Conservation (phyloP, 2,888 invertebrate genomes). For the Eupelmus urozonus region DNA sequence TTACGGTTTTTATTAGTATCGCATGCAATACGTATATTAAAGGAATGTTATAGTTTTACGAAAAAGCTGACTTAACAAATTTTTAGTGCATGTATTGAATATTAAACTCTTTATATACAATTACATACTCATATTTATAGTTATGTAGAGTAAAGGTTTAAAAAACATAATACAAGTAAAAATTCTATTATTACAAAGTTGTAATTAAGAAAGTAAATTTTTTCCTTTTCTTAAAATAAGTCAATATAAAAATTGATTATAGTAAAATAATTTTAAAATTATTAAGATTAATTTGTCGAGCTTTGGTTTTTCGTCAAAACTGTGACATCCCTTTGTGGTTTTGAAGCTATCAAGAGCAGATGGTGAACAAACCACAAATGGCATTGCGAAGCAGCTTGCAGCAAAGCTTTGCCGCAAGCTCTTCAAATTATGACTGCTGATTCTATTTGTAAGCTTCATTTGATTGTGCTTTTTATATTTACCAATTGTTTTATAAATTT, state of each 20-base stretch:
- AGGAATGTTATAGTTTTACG: slow-evolving; percentile 22
- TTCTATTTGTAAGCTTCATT: slow-evolving; percentile 47
- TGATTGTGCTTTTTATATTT: background rate
- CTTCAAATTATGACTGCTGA: slow-evolving; percentile 47
- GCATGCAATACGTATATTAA: slow-evolving; percentile 48
- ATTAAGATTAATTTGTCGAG: slow-evolving; percentile 21
- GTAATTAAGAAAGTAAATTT: too few species aligned
- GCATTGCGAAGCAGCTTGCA: slow-evolving; percentile 53
- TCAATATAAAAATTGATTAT: background rate
- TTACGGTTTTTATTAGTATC: background rate
- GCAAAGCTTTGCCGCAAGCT: slow-evolving; percentile 55
- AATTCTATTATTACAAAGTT: too few species aligned
- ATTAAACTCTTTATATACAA: too few species aligned
- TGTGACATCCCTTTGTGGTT: slow-evolving; percentile 42
- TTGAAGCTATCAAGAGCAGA: slow-evolving; percentile 44
- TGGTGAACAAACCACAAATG: slow-evolving; percentile 50
- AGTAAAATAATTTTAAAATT: too few species aligned
- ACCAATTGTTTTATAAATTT: slow-evolving; percentile 3
- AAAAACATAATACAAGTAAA: too few species aligned
- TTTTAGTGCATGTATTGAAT: too few species aligned
- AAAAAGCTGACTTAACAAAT: slow-evolving; percentile 38
- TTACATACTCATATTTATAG: too few species aligned
- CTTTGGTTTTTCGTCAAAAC: slow-evolving; percentile 37
- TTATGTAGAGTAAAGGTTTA: too few species aligned
- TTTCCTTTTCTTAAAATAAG: too few species aligned